phyloP scores from a whole-genome alignment of 1,140 invertebrate genomes.

The Drosophila bifasciata region DNA sequence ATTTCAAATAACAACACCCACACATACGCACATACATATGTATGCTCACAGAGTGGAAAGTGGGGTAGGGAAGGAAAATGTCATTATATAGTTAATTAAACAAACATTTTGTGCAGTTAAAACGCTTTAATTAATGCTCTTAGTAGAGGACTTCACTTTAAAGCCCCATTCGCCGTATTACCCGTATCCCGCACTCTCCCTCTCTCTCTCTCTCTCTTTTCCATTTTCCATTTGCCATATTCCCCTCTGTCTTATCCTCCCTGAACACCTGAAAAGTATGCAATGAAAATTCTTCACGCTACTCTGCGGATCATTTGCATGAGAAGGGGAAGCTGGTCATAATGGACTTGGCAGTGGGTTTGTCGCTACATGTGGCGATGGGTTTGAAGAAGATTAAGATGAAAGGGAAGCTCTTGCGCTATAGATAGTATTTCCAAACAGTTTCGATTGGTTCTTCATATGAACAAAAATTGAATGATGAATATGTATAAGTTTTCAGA shows the following conservation, averaged over 20 bases:
- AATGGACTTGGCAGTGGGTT: constrained; percentile 9
- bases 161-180: constrained; percentile 1
- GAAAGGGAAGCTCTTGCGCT: too few species aligned
- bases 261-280: constrained; percentile 67
- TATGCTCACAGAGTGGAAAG: too few species aligned
- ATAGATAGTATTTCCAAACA: too few species aligned
- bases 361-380: not conserved
- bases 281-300: constrained; percentile 42
- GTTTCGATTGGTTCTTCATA: too few species aligned
- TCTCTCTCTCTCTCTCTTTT: too few species aligned
- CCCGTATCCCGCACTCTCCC: not conserved
- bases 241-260: not conserved
- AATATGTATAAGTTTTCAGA: too few species aligned
- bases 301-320: constrained; percentile 4
- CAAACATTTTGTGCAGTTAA: constrained; percentile 74
- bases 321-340: constrained; percentile 13
- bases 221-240: not conserved
- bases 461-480: too few species aligned
- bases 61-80: constrained; percentile 25
- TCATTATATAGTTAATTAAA: constrained; percentile 78
- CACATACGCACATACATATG: constrained; percentile 5
- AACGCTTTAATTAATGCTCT: constrained; percentile 73
- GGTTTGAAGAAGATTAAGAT: too few species aligned
- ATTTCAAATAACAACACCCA: constrained; percentile 72
- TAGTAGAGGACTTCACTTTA: constrained; percentile 41